Evolutionary conservation across 2,888 invertebrate genomes (phyloP), one percentile per base, ranked within the genome.

Genomic region (Drosophila ochracea): DNA sequence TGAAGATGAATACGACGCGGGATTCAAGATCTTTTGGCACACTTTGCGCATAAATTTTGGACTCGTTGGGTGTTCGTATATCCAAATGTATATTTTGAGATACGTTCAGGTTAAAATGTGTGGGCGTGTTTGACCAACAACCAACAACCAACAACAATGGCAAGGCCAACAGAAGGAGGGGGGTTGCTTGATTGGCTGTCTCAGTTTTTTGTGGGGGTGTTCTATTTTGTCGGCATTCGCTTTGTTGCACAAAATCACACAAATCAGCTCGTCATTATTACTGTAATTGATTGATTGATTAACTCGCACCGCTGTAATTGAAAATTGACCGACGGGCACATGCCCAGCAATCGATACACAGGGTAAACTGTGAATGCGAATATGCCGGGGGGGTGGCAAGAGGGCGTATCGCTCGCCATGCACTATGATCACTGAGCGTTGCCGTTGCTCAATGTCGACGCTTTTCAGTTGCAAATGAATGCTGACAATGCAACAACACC

Each of bases 201-300:
- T 5, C 33, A 43, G 13, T 41, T 19, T 54, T n/a, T n/a, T 28
- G 47, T 10, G 39, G 28, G n/a, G 47, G 39, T 50, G 43, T 53
- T 68, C 19, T 21, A n/a, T 58, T 52, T 52, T 67, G 76, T 78
- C 80, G 68, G 83, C 87, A 60, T 63, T 75, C 61, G 66, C 68
- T 75, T 77, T 74, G 79, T 78, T 63, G 78, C 73, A 73, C 57
- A 35, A 74, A 85, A 83, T 83, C 66, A 60, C 50, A 55, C 35
- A 82, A 83, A 82, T 83, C 82, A 75, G 75, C 80, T 75, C 71
- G 71, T 62, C 81, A 83, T 90, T 87, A 90, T 90, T 83, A 73
- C 69, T 72, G 82, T 90, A 90, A 90, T 87, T 87, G 87, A 87
- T 87, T 87, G 88, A 87, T 87, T 89, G 87, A 90, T 86, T 90